Evolutionary conservation across 2,797 vertebrate genomes (phyloP), one percentile per base, ranked within the genome.

Genomic region (Danio tinwini): DNA sequence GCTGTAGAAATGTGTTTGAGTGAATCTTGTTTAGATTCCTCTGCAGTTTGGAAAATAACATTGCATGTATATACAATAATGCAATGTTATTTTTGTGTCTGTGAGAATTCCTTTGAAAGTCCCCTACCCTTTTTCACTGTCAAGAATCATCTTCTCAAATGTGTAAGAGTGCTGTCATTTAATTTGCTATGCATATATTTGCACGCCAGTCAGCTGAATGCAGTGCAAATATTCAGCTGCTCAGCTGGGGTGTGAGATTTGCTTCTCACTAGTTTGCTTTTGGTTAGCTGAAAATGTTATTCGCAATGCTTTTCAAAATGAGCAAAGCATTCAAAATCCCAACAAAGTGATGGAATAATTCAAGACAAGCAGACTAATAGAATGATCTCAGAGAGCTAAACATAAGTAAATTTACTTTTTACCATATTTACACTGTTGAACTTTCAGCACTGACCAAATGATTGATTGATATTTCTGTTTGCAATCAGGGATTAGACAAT

Each of bases 111-210:
- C 21, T 40, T 58, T 61, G 5, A 78, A 69, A 12, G 5, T 29
- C 12, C 12, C 2, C 4, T 3, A 13, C 4, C 45, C 40, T 21
- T 6, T 40, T 29, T 29, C 29, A 17, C 45, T 67, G 39, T 50
- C 44, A 77, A 39, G 45, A 78, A 44, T 83, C 44, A 76, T 74
- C 50, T 58, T 64, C 55, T 73, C 65, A 70, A 40, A 80, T 55
- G 53, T 53, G 55, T 56, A 37, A 29, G 37, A 69, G 37, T 62
- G 56, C 69, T 79, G 42, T 69, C 40, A 62, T 84, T 86, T 85
- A n/a, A 86, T 87, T 81, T 81, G 39, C 72, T 81, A 14, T 76
- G 68, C 77, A 85, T 84, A 83, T 50, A 76, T 84, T 83, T 85
- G 42, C 42, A 78, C 68, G 70, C 11, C 44, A 29, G 47, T 63